These are phyloP conservation scores for Spinus olivaceus DNA, from an alignment of 2,797 vertebrate species.

Conservation along the genomic window DNA sequence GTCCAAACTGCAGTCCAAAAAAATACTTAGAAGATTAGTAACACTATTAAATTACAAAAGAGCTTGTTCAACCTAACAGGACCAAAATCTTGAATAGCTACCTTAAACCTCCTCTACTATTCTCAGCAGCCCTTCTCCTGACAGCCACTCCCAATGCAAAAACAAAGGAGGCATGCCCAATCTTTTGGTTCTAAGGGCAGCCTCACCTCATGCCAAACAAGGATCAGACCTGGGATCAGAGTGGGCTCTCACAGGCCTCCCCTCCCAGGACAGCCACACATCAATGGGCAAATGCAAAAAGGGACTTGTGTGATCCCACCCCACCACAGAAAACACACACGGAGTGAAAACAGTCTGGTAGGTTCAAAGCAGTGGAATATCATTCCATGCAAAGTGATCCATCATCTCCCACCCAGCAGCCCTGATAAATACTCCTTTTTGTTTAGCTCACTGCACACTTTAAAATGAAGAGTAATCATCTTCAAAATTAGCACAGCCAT, in stretches of 20 bases:
- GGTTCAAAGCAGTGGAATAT: neutral
- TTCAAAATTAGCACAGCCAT: neutral
- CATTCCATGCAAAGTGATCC: neutral
- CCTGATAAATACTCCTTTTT: neutral
- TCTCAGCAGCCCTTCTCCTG: neutral
- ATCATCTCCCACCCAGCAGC: neutral
- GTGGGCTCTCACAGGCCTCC: neutral
- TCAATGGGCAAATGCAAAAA: neutral
- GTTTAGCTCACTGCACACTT: neutral
- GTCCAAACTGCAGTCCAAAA: neutral
- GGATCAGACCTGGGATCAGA: neutral
- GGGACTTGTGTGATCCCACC: neutral
- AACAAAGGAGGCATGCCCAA: neutral
- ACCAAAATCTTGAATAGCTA: neutral
- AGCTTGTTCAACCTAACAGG: neutral
- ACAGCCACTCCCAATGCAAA: neutral
- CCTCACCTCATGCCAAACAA: neutral
- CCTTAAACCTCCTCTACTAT: neutral
- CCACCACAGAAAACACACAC: fast-evolving
- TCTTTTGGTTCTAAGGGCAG: neutral
- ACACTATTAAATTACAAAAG: neutral
- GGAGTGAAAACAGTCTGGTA: neutral
- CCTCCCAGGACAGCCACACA: neutral
- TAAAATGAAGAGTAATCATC: neutral
- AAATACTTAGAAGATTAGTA: neutral